Evolutionary conservation across 2,888 invertebrate genomes (phyloP), one percentile per base, ranked within the genome.

Genomic region (Hyposoter dolosus): DNA sequence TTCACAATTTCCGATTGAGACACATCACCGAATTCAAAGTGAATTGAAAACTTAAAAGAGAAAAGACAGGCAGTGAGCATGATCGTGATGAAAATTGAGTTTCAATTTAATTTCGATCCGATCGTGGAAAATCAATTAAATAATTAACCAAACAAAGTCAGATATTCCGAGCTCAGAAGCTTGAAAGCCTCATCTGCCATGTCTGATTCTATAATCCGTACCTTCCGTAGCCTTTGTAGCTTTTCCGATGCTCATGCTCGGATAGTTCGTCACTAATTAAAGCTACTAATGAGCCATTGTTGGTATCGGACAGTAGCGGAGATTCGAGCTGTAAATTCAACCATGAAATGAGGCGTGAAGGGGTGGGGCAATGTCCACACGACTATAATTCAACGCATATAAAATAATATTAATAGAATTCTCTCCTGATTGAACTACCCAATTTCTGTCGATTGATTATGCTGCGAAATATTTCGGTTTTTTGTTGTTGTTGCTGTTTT

Each of bases 211-310:
- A 56, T 12, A 23, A 15, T 5, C 19, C n/a, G 53, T 9, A 19
- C 28, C 19, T 28, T 60, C 28, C 28, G 23, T 12, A 23, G 10
- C 40, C 10, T 40, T 40, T 10, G 40, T 7, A 9, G 10, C 10
- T 40, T 40, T 40, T 40, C 5, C 40, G 10, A 9, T 7, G 40
- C 40, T 40, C 2, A 35, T 65, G 17, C 2, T 17, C 35, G 17
- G 17, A 53, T 9, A 17, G 35, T 65, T 65, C 65, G 12, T 7
- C 15, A 45, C n/a, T n/a, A n/a, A 71, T 50, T 35, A 28, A 50
- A 28, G 72, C 9, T 53, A 35, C 72, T 72, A 19, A 72, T 35
- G 53, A 50, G 32, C 32, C 10, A 72, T 72, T 72, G n/a, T 72
- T 72, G 12, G 15, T 7, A 35, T 32, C 12, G 7, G 32, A 17